These are phyloP conservation scores for Mamestra configurata DNA, from an alignment of 1,140 invertebrate genomes.

Conservation along the genomic window DNA sequence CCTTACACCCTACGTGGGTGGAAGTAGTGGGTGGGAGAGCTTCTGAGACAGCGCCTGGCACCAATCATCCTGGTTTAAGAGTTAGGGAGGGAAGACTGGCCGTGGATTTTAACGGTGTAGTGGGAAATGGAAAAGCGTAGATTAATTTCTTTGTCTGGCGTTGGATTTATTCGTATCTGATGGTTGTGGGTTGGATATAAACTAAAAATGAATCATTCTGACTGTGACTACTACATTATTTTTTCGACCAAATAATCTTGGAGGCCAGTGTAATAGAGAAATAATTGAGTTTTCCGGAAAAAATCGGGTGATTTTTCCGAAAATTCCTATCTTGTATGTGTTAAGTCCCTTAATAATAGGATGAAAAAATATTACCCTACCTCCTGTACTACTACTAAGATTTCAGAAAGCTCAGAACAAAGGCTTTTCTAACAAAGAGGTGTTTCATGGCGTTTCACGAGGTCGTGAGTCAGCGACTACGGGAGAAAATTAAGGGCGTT, in stretches of 20 bases:
- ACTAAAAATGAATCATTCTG: no score
- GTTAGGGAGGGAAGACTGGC: slow-evolving; percentile 18
- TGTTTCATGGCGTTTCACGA: not conserved
- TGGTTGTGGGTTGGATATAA: no score
- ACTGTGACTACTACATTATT: no score
- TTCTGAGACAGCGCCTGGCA: slow-evolving; percentile 70
- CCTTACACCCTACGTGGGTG: not conserved
- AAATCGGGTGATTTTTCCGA: no score
- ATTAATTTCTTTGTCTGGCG: not conserved
- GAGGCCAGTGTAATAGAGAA: no score
- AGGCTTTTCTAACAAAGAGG: slow-evolving; percentile 27
- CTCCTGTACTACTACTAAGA: slow-evolving; percentile 16
- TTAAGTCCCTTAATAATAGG: no score
- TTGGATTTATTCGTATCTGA: no score
- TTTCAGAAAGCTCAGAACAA: slow-evolving; percentile 28
- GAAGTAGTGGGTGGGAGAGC: slow-evolving; percentile 27
- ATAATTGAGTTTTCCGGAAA: no score
- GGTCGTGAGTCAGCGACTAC: not conserved
- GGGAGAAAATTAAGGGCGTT: not conserved
- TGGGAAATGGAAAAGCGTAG: not conserved
- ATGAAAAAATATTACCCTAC: not conserved
- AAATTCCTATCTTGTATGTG: no score
- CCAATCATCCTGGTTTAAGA: slow-evolving; percentile 63
- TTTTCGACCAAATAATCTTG: no score
- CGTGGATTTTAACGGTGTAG: not conserved